Percentiles rank a stretch among this genome's conserved stretches.
phyloP scores from a whole-genome alignment of 2,888 invertebrate species.

The Cephus sareptanus region DNA sequence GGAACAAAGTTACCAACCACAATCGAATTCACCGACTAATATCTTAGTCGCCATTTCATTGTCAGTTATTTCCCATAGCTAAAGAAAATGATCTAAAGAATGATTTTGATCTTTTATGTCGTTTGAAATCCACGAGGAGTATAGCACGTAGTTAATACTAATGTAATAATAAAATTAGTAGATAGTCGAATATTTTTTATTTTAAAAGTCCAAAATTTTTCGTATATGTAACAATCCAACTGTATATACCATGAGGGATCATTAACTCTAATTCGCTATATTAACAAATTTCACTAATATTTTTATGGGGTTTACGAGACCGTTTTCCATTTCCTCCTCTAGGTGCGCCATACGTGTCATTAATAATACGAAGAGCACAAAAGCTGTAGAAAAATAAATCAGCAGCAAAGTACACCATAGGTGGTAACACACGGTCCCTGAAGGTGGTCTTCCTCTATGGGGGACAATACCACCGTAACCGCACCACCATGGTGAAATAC shows the following conservation, averaged over 20 bases:
- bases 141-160: not conserved
- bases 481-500: slow-evolving; percentile 18
- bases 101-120: not conserved
- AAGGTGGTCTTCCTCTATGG: slow-evolving; percentile 21
- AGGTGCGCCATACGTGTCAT: slow-evolving; percentile 8
- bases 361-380: slow-evolving; percentile 12
- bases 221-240: not conserved
- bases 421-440: slow-evolving; percentile 22
- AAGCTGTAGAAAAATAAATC: slow-evolving; percentile 23
- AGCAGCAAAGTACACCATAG: slow-evolving; percentile 22
- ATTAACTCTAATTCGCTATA: not conserved
- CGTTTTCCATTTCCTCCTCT: not conserved
- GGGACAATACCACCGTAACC: slow-evolving; percentile 29
- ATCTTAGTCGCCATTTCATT: not conserved
- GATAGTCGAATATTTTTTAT: not conserved
- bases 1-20: slow-evolving; percentile 15
- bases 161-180: too few species aligned
- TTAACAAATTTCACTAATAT: not conserved
- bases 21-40: slow-evolving; percentile 20
- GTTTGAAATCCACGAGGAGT: not conserved
- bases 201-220: not conserved
- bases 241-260: not conserved
- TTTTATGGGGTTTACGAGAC: not conserved
- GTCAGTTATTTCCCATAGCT: not conserved
- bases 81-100: not conserved